Evolutionary conservation across 2,797 vertebrate genomes (phyloP), one percentile per base, ranked within the genome.

Genomic region (Lemur catta): DNA sequence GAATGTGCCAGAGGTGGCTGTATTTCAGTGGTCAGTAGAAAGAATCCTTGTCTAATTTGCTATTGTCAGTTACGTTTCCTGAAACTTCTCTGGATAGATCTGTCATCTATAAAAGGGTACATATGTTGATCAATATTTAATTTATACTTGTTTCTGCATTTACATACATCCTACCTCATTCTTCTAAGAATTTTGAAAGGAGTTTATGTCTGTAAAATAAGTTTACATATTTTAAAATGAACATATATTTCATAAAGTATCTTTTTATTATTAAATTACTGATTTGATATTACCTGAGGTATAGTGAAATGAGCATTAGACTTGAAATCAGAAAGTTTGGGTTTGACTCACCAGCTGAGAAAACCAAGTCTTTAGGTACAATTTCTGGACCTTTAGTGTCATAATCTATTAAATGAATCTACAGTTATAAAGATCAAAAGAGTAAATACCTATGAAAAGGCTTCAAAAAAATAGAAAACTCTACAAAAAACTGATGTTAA

Each of bases 31-130:
- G 50, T 86, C 67, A 72, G 38, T 80, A 63, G 43, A 94, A 82
- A 90, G 11, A 50, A 57, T 57, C 61, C 78, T 97, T 87, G 50
- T 95, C 85, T 84, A 95, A 59, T 91, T 35, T 63, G 7, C 72
- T 67, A 9, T 95, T 84, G 69, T 18, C 55, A 78, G 15, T 81
- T 79, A 28, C 46, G 33, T 67, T 84, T 92, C 30, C 55, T 84
- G 57, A 89, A 91, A 71, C 18, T 57, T 22, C 22, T 61, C n/a
- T 79, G n/a, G 79, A 35, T 74, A n/a, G 15, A 71, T 57, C 24
- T 87, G 4, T 46, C 22, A 52, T 75, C 63, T 94, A 57, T 65
- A 41, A 43, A 94, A 75, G 7, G 4, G 11, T 63, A 1, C 69
- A 81, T 63, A 74, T 89, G 26, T 7, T 74, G 41, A 46, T 48